Evolutionary conservation across 2,888 invertebrate genomes (phyloP), one percentile per base, ranked within the genome.

Genomic region (Platypus cylindrus): DNA sequence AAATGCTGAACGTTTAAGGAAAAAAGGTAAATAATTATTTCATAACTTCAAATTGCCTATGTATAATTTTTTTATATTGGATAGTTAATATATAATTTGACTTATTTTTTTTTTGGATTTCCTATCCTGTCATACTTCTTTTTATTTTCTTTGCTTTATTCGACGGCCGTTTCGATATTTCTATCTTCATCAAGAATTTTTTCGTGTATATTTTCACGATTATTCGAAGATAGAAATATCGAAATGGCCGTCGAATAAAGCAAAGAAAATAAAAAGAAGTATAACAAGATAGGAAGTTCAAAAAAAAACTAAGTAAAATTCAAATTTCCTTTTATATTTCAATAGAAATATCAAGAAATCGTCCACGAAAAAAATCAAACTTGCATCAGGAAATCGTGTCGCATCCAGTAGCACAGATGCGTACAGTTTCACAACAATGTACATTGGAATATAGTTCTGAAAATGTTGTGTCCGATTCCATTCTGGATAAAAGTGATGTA

Each of bases 381-480:
- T 11, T 27, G 25, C 37, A 15, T 8, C 37, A 37, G 26, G 41
- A 37, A 13, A 5, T 12, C 5, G 5, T 14, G 8, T 4, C 36
- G 17, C 37, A 33, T 3, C 26, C 17, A 24, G n/a, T 20, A 2
- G 22, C 41, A 1, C 41, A 38, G 43, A 68, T 76, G 67, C 62
- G 75, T 15, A 76, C 75, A 0, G 74, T 78, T 17, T 78, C 78
- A 0, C 78, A 78, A 46, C 78, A 78, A 45, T 78, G 78, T 47
- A 78, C 77, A 38, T 59, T 78, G 29, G 78, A 78, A 49, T 78
- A 77, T 48, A 44, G 44, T 29, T 44, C 78, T 0, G 68, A 66
- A 34, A 56, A 59, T 17, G 36, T 32, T 2, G 50, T 60, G 9
- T 71, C 71, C 0, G 54, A 53, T 39, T 55, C 55, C 9, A 52